Conservation (phyloP, 2,888 invertebrate genomes). For the Periphyllus acericola region DNA sequence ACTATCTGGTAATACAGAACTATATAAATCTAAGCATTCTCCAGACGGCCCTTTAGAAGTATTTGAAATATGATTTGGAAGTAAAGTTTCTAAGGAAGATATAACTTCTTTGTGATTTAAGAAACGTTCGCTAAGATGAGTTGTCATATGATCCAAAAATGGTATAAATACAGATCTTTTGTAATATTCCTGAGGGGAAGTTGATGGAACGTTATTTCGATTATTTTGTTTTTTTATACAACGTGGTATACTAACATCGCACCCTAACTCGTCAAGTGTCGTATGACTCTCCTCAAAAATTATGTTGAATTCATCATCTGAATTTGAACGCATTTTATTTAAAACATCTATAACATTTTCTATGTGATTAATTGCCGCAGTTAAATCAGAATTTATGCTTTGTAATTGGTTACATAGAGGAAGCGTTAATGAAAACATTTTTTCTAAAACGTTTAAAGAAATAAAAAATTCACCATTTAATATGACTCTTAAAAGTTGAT, state of each 20-base stretch:
- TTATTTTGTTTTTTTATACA: constrained; percentile 33
- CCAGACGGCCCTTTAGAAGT: constrained; percentile 13
- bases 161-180: constrained; percentile 25
- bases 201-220: constrained; percentile 22
- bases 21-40: constrained; percentile 23
- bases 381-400: constrained; percentile 26
- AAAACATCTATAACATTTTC: constrained; percentile 41
- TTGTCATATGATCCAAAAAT: constrained; percentile 23
- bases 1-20: constrained; percentile 27
- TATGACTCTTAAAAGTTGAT: constrained; percentile 22
- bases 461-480: constrained; percentile 29
- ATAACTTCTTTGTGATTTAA: constrained; percentile 15
- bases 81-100: constrained; percentile 22
- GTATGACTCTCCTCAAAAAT: constrained; percentile 5
- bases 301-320: constrained; percentile 12
- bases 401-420: constrained; percentile 30
- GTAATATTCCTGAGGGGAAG: constrained; percentile 27
- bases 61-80: constrained; percentile 26
- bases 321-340: constrained; percentile 25
- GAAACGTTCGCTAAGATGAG: constrained; percentile 3
- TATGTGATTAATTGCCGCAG: constrained; percentile 24
- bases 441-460: constrained; percentile 16
- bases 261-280: constrained; percentile 14
- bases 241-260: constrained; percentile 26
- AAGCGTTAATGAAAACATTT: constrained; percentile 25